These are phyloP conservation scores for Plebejus argus DNA, from an alignment of 2,888 invertebrate genomes.

Conservation along the genomic window DNA sequence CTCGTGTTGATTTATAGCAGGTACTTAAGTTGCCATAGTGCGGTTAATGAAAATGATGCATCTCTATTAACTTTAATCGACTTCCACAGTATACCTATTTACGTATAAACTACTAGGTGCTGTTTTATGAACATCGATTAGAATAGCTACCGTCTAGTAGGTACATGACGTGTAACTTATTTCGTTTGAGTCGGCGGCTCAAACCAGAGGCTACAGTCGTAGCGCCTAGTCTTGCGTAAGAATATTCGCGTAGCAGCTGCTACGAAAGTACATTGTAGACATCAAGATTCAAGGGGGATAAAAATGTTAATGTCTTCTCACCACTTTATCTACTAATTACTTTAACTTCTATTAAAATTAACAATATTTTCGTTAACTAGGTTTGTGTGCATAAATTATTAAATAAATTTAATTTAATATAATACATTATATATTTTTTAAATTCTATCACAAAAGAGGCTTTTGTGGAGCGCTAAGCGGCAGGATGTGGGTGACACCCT, in stretches of 20 bases:
- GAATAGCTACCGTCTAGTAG: not conserved
- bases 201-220: not conserved
- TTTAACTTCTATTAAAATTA: not conserved
- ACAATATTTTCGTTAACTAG: not conserved
- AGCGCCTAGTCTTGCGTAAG: not conserved
- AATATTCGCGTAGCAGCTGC: not conserved
- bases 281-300: not conserved
- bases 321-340: too few relatives aligned
- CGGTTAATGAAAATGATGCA: constrained; percentile 1
- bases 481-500: constrained; percentile 41
- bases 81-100: not conserved
- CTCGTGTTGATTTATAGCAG: not conserved
- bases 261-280: not conserved
- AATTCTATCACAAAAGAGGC: constrained; percentile 2
- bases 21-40: constrained; percentile 15
- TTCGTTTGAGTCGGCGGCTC: not conserved
- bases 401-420: too few relatives aligned
- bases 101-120: not conserved
- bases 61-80: not conserved
- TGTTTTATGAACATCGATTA: not conserved
- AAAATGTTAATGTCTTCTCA: not conserved
- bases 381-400: too few relatives aligned
- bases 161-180: not conserved
- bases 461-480: constrained; percentile 39
- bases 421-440: too few relatives aligned